Percentiles rank a stretch among this genome's conserved stretches.
phyloP scores from a whole-genome alignment of 2,888 invertebrate genomes.

The Noctua pronuba region DNA sequence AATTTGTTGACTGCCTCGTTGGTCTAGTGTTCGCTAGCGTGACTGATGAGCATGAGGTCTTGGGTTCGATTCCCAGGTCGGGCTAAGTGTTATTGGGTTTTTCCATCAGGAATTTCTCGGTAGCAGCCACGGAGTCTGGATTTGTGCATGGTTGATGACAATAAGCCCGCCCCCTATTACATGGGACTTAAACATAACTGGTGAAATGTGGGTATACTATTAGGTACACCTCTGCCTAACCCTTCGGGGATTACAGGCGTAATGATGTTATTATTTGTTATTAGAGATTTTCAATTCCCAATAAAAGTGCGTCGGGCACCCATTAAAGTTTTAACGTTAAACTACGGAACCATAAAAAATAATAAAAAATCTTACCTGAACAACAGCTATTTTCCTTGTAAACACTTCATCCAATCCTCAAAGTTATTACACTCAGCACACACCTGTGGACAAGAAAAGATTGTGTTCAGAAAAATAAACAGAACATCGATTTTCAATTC shows the following conservation, averaged over 20 bases:
- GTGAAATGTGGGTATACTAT: too few species aligned
- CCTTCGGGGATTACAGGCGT: too few species aligned
- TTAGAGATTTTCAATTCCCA: neutral
- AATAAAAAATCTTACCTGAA: slow-evolving; percentile 25
- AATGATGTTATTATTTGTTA: neutral
- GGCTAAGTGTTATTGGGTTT: too few species aligned
- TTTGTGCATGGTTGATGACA: too few species aligned
- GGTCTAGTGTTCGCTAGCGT: too few species aligned
- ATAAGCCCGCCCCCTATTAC: too few species aligned
- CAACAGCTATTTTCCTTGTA: neutral
- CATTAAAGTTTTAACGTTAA: neutral
- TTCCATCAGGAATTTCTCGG: too few species aligned
- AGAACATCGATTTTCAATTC: neutral
- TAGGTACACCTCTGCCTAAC: too few species aligned
- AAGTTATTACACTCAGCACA: slow-evolving; percentile 31
- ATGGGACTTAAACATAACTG: too few species aligned
- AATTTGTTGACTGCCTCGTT: neutral
- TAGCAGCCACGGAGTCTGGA: too few species aligned
- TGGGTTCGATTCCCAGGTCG: too few species aligned
- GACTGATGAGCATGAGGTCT: too few species aligned
- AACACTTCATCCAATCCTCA: slow-evolving; percentile 46
- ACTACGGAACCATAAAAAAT: neutral
- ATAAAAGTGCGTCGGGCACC: neutral
- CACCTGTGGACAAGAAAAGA: slow-evolving; percentile 38
- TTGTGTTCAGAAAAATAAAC: neutral